Evolutionary conservation across 2,888 invertebrate genomes (phyloP), one percentile per base, ranked within the genome.

Genomic region (Chymomyza caudatula): DNA sequence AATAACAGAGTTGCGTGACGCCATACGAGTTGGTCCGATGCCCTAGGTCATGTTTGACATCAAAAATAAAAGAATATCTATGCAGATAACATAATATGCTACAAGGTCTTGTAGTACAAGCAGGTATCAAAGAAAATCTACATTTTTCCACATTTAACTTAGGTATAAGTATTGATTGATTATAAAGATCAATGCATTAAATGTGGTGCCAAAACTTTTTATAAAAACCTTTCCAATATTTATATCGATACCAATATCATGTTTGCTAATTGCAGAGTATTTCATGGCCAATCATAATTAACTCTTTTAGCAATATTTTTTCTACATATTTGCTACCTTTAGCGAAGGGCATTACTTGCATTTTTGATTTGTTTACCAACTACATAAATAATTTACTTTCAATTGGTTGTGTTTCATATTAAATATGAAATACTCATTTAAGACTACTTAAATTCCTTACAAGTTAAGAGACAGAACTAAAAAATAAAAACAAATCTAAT

Each of bases 301-400:
- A 37, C 29, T 37, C 11, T 37, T 37, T 37, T 11, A 37, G 11
- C 29, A 37, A 37, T 11, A 4, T 37, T 37, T 11, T 37, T 3
- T 37, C 2, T 13, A 11, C 11, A 0, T 37, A 11, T 37, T 37
- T 13, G 11, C 29, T 37, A 37, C 17, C 19, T 19, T 47, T 13
- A 19, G 47, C 47, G 47, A 47, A 47, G 47, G 47, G 47, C 47
- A 47, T 47, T 47, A 47, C 47, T 47, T 47, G 47, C 47, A 47
- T 47, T 47, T 47, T 47, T 47, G 15, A 47, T 47, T 19, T 15
- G 47, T 15, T 19, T 17, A 8, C 2, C 19, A 1, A 3, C 47
- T 47, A n/a, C n/a, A 11, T 37, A 37, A 37, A 37, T 37, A 37
- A 11, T 37, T 37, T 37, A 37, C 29, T 37, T 37, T 37, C 29